Evolutionary conservation across 1,140 invertebrate genomes (phyloP), one percentile per base, ranked within the genome.

Genomic region (Drusus annulatus): DNA sequence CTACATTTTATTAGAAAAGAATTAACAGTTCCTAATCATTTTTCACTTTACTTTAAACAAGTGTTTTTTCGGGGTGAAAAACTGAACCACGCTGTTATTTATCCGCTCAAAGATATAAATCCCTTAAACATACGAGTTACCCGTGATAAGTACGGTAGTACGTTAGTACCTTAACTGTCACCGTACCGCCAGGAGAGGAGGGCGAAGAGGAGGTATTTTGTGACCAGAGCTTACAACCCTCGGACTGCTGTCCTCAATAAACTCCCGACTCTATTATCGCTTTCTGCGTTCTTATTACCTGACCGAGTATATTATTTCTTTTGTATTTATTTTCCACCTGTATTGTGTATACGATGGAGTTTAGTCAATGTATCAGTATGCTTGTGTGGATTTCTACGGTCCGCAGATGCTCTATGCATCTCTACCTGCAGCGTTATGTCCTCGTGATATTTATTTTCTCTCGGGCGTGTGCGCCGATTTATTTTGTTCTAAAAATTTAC

Each of bases 221-320:
- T 68, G 81, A 80, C 79, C 76, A 54, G 50, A 74, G 68, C 78
- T 74, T 68, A 74, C 71, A 65, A 51, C 69, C 45, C 63, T 69
- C 63, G 60, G 73, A 65, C 62, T 45, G 16, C 79, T 68, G 79
- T 78, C 81, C 76, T 52, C 79, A 80, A 83, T 83, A 83, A 83
- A 83, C 77, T 75, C 79, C 76, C 16, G 74, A 81, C 77, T 83
- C 82, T 83, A 83, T 83, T 83, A 83, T 83, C 77, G 82, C 80
- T 80, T 83, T 83, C 80, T 83, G 82, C 77, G 73, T 81, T 83
- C 82, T 83, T 83, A 83, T 83, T 83, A 83, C 82, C 82, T 83
- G 82, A 50, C 78, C 80, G 78, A 77, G 71, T 77, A 65, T 83
- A 83, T 83, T 78, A 83, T 83, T 78, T 81, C 79, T 79, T 80